phyloP scores from a whole-genome alignment of 1,140 invertebrate species.

The Drosophila mojavensis region DNA sequence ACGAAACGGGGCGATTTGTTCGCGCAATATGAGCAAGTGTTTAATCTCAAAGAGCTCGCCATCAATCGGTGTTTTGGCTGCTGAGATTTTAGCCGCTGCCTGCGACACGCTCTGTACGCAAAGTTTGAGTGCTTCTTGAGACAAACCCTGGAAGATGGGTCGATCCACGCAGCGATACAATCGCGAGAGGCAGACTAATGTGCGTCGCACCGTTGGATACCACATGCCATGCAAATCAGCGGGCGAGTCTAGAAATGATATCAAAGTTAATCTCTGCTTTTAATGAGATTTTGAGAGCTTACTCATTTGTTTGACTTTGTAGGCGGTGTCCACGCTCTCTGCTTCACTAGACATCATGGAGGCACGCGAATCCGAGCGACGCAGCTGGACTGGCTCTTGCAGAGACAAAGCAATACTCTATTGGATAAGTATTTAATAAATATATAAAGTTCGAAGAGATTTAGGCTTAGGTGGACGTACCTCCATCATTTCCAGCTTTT shows the following conservation, averaged over 20 bases:
- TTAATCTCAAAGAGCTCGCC: slow-evolving; percentile 98
- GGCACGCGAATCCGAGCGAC: slow-evolving; percentile 87
- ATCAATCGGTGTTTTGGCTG: slow-evolving; percentile 91
- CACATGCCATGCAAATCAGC: slow-evolving; percentile 99
- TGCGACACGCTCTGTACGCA: slow-evolving; percentile 95
- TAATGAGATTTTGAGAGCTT: not conserved
- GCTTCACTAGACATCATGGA: slow-evolving; percentile 87
- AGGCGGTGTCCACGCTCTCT: slow-evolving; percentile 75
- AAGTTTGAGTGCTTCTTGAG: slow-evolving; percentile 96
- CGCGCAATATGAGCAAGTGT: slow-evolving; percentile 97
- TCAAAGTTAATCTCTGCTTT: not conserved
- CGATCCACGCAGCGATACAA: slow-evolving; percentile 97
- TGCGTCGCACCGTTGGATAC: slow-evolving; percentile 98
- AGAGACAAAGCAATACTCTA: slow-evolving; percentile 90
- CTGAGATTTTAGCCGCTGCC: slow-evolving; percentile 89
- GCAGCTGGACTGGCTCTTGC: slow-evolving; percentile 86
- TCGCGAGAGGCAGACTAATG: slow-evolving; percentile 96
- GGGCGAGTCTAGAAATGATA: slow-evolving; percentile 87
- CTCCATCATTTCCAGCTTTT: slow-evolving; percentile 99
- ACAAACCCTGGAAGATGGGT: slow-evolving; percentile 97
- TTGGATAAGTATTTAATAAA: slow-evolving; percentile 23
- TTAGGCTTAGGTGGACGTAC: slow-evolving; percentile 52
- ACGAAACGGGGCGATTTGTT: slow-evolving; percentile 99
- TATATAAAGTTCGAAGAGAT: not conserved
- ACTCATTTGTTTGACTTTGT: slow-evolving; percentile 76